Evolutionary conservation across 2,888 invertebrate species (phyloP), one percentile per base, ranked within the genome.

Genomic region (Uloborus plumipes): DNA sequence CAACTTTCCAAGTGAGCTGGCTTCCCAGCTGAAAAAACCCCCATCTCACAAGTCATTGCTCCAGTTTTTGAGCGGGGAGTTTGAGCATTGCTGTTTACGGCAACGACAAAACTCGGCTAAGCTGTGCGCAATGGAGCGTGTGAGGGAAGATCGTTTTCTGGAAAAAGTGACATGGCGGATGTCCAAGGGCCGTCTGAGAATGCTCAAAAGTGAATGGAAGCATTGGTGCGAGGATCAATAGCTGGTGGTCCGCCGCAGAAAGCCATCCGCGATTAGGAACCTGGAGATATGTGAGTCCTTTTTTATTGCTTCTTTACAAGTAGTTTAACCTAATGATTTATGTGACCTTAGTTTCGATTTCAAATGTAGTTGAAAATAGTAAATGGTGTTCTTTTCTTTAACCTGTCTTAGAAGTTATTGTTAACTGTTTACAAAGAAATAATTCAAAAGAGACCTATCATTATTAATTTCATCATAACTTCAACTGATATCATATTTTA

Each of bases 111-210:
- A 6, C 39, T 39, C 39, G 39, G 39, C 39, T 39, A 39, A 39
- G 39, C 39, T 39, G 39, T 11, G 39, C 3, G 39, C 39, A 39
- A 39, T 39, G 39, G 11, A 39, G 39, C 39, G 39, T 39, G 39
- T 39, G 39, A 39, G 11, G 39, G 39, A 39, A 39, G 39, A 39
- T 39, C 39, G 39, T 39, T 39, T 39, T 39, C 39, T 39, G 73
- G 55, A 74, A 65, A 31, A 55, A 74, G 55, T 74, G 73, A 59
- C 73, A 53, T 14, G 15, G 13, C 71, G 72, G 72, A 72, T 72
- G 72, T 72, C 72, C 72, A 62, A 51, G n/a, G 18, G 16, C 18
- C 61, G 22, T 26, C 22, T 22, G 31, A 39, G 9, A 61, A 16
- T 15, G 26, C 16, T 20, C n/a, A 71, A 71, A 71, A 71, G 71